Evolutionary conservation across 2,888 invertebrate species (phyloP), one percentile per base, ranked within the genome.

Genomic region (Amphipoea oculea): DNA sequence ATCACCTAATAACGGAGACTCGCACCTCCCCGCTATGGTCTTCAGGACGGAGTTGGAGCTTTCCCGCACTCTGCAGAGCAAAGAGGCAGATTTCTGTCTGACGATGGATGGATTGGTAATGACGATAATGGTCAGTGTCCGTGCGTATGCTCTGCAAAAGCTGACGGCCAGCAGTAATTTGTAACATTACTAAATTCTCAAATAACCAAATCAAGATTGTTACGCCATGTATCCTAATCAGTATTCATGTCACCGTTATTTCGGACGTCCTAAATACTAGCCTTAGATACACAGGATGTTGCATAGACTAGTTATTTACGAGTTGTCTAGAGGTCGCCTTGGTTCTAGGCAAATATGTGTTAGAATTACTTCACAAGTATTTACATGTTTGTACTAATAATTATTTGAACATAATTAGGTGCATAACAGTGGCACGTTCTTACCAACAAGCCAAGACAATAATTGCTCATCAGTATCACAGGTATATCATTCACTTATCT

Each of bases 241-340:
- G 72, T 74, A 81, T 78, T 73, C 70, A 60, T 57, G 74, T 78
- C 73, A 72, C 42, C 14, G 9, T 67, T 72, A 74, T 72, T 78
- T 78, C 69, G 73, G 51, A 79, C 45, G 60, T 76, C 78, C 83
- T 75, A 77, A 84, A 82, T 76, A 71, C 23, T 77, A 81, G 72
- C 73, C 73, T 78, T 70, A 54, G 60, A 70, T 7, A 79, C 77
- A 73, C 77, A 83, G 86, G 86, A 88, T 74, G 51, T 78, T 76
- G 48, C 81, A 68, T 73, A 65, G 71, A 78, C 82, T 70, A 73
- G 57, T 71, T 76, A 74, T 88, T 78, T 79, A 75, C 76, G 23
- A 74, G 29, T 60, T 73, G 82, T 88, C 66, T 88, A 78, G 76
- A 86, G 80, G 88, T 79, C 78, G 62, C 65, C 20, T 20, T 6